Evolutionary conservation across 2,797 vertebrate genomes (phyloP).

Genomic region (Micropoecilia bifurca): DNA sequence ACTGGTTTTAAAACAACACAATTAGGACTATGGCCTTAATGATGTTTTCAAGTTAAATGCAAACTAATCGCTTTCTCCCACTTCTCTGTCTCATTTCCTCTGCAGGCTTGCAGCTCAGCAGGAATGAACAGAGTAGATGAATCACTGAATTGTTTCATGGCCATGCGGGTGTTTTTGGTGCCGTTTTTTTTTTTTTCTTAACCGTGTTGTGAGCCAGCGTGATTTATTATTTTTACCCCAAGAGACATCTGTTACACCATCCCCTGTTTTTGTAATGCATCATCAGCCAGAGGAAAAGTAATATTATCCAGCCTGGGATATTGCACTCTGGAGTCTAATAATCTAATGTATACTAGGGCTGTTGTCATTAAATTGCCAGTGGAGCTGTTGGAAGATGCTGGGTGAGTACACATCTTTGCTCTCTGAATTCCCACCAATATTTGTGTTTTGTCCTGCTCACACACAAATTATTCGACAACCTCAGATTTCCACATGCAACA

Average conservation of each 20-base stretch:
- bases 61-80: slow-evolving; percentile 64
- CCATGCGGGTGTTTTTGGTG: slow-evolving; percentile 58
- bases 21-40: slow-evolving; percentile 78
- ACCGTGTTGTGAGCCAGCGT: slow-evolving; percentile 69
- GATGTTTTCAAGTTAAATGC: slow-evolving; percentile 81
- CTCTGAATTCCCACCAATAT: slow-evolving; percentile 50
- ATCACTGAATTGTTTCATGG: slow-evolving; percentile 68
- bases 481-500: slow-evolving; percentile 17
- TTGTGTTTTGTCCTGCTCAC: slow-evolving; percentile 34
- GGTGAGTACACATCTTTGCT: slow-evolving; percentile 71
- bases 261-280: slow-evolving; percentile 86
- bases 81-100: slow-evolving; percentile 64
- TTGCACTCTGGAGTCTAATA: slow-evolving; percentile 84
- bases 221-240: slow-evolving; percentile 83
- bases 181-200: slow-evolving; percentile 57
- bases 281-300: slow-evolving; percentile 83
- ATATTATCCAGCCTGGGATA: slow-evolving; percentile 83
- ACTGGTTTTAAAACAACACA: slow-evolving; percentile 79
- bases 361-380: slow-evolving; percentile 79
- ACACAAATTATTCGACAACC: slow-evolving; percentile 30
- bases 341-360: slow-evolving; percentile 79
- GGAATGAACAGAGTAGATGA: slow-evolving; percentile 73
- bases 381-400: slow-evolving; percentile 67
- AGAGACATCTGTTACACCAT: slow-evolving; percentile 82
- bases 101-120: slow-evolving; percentile 43